phyloP scores from a whole-genome alignment of 2,888 invertebrate genomes.

The Aricia artaxerxes region DNA sequence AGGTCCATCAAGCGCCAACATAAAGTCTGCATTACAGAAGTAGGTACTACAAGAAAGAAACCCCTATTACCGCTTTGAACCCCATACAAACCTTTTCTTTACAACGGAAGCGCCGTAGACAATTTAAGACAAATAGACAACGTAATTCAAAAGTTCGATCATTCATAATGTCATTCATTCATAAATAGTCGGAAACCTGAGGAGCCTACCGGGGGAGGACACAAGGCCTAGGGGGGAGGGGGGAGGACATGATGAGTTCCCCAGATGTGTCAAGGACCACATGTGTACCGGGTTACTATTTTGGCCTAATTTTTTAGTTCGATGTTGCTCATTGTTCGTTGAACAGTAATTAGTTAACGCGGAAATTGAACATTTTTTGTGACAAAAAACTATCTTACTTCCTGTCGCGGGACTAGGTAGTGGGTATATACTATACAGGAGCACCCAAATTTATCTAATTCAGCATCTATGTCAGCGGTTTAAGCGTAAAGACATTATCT shows the following conservation, averaged over 20 bases:
- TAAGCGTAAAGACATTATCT: neutral
- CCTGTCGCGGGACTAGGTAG: too few species aligned
- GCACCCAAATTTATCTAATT: neutral
- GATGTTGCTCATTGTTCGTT: neutral
- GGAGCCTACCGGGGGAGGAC: neutral
- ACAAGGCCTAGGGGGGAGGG: neutral
- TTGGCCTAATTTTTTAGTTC: neutral
- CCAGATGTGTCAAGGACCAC: neutral
- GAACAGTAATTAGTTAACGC: neutral
- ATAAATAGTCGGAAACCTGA: slow-evolving; percentile 29
- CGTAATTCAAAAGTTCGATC: slow-evolving; percentile 39
- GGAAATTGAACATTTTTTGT: neutral
- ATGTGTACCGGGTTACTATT: neutral
- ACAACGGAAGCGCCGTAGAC: neutral
- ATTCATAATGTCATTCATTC: slow-evolving; percentile 50
- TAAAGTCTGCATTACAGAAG: too few species aligned
- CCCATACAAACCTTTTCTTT: neutral
- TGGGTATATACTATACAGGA: too few species aligned
- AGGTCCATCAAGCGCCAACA: too few species aligned
- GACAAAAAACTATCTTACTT: neutral
- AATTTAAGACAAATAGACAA: neutral
- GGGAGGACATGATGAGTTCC: neutral
- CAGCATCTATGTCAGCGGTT: neutral
- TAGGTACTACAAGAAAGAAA: too few species aligned
- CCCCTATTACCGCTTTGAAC: neutral